These are phyloP conservation scores for Theropithecus gelada DNA, from an alignment of 2,113 vertebrate species.

Conservation along the genomic window DNA sequence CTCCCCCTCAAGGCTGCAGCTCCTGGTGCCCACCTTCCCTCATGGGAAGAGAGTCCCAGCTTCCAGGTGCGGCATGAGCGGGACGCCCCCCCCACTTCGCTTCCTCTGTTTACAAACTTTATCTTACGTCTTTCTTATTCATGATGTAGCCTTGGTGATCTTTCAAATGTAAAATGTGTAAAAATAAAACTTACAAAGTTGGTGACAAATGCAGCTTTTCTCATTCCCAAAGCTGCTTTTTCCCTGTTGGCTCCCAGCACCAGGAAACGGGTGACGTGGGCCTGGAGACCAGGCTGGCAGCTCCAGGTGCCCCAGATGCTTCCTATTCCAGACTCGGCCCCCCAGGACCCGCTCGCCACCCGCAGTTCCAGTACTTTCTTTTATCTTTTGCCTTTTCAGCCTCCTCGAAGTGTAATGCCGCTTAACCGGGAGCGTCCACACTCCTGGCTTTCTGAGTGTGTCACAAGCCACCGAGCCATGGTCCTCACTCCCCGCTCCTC, in stretches of 20 bases:
- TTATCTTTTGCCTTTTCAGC: neutral
- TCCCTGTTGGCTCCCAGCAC: neutral
- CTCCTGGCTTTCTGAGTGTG: fast-evolving
- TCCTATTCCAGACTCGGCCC: no score
- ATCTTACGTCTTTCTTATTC: neutral
- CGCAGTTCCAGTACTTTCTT: neutral
- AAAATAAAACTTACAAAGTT: neutral
- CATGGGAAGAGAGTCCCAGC: neutral
- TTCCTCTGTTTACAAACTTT: neutral
- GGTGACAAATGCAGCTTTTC: neutral
- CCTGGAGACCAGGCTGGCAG: no score
- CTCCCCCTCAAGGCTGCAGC: neutral
- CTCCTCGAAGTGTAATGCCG: neutral
- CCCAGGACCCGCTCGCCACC: no score
- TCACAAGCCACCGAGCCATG: fast-evolving
- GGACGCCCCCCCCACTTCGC: neutral
- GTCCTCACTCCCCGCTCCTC: neutral
- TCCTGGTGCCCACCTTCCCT: fast-evolving
- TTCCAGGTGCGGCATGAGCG: fast-evolving
- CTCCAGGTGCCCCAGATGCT: no score
- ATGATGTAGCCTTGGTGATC: neutral
- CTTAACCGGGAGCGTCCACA: neutral
- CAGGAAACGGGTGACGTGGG: fast-evolving
- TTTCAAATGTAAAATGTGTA: neutral
- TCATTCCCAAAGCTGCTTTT: neutral